Percentiles rank a stretch among this genome's conserved stretches.
Conservation (phyloP, 2,113 vertebrate genomes). For the Pampusana beccarii region DNA sequence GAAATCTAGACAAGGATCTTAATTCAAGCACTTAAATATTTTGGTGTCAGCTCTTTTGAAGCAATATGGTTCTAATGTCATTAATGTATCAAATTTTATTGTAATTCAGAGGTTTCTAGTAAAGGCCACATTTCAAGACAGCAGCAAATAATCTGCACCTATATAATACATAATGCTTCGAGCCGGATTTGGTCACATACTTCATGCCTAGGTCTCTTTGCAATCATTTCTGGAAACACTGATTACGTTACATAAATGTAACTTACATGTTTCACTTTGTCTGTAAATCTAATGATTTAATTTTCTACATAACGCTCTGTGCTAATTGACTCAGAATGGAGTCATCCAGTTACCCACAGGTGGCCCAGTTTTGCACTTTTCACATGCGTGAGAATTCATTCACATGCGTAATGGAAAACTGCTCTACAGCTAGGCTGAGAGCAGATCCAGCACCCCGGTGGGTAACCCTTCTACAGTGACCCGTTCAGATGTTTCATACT, state of each 20-base stretch:
- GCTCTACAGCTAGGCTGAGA: background rate
- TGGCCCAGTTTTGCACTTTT: background rate
- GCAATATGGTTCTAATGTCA: background rate
- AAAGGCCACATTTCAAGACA: background rate
- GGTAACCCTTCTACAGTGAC: background rate
- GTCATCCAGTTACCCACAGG: background rate
- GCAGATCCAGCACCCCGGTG: background rate
- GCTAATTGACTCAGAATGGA: background rate
- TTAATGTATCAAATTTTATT: background rate
- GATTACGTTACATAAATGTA: background rate
- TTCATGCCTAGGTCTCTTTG: background rate
- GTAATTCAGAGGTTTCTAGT: background rate
- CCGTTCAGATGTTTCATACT: background rate
- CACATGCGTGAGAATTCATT: background rate
- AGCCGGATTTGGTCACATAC: background rate
- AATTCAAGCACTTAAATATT: background rate
- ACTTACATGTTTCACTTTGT: background rate
- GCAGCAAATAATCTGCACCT: background rate
- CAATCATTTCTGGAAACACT: background rate
- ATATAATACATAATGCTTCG: background rate
- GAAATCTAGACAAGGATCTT: background rate
- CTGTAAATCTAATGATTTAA: background rate
- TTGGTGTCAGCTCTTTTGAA: background rate
- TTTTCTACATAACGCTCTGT: background rate
- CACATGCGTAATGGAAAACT: background rate